Conservation (phyloP, 2,113 vertebrate genomes). For the Sciurus niger region DNA sequence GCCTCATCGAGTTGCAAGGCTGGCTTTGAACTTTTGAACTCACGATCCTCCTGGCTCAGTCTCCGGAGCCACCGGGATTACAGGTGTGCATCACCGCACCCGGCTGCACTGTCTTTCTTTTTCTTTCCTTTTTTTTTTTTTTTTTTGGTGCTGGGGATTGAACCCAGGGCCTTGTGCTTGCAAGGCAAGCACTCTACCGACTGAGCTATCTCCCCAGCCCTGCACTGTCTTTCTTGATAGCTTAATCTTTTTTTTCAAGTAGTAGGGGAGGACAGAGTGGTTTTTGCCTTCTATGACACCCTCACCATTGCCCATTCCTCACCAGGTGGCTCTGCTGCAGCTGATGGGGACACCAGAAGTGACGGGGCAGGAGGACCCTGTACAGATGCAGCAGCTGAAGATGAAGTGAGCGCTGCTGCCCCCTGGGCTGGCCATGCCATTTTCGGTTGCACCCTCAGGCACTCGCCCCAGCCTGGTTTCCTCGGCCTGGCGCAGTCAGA, state of each 20-base stretch:
- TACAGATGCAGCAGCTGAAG: slow-evolving; percentile 47
- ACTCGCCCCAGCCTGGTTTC: neutral
- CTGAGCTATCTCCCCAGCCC: no score
- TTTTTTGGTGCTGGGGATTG: no score
- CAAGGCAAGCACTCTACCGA: no score
- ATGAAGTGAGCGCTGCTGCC: slow-evolving; percentile 67
- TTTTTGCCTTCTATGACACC: neutral
- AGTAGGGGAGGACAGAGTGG: neutral
- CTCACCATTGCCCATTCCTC: neutral
- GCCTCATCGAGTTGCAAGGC: no score
- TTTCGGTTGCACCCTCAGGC: neutral
- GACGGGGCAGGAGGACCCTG: slow-evolving; percentile 4
- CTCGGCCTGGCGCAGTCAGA: neutral
- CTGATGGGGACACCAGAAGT: slow-evolving; percentile 69
- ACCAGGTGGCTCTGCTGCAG: slow-evolving; percentile 80
- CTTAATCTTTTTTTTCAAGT: no score
- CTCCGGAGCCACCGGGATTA: no score
- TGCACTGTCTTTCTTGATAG: neutral
- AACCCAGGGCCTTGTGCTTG: no score
- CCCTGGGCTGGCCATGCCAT: neutral
- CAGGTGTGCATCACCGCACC: neutral
- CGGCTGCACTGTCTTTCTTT: neutral
- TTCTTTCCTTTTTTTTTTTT: no score
- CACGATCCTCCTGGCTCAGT: no score
- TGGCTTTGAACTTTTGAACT: no score